Evolutionary conservation across 2,888 invertebrate species (phyloP), one percentile per base, ranked within the genome.

Genomic region (Cephus rjabovi): DNA sequence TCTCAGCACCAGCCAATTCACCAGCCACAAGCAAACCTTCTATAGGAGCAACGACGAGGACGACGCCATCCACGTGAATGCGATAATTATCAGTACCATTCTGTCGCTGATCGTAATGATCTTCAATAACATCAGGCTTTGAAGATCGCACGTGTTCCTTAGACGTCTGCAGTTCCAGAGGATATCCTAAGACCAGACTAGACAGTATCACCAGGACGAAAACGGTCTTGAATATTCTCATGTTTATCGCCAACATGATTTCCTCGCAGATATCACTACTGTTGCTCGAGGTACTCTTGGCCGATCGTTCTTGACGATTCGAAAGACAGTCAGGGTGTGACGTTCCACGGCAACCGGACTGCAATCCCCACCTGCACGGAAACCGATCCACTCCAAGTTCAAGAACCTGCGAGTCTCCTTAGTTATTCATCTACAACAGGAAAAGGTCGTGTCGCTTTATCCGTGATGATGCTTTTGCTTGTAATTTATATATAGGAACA

Each of bases 81-180:
- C 95, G 93, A 82, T 94, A 94, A 92, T 97, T 97, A 85, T 96
- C 96, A 0, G 94, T 93, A 1, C 96, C 96, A 88, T 96, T 96
- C 89, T 97, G 97, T 11, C 96, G 92, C 88, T 96, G 96, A 90
- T 97, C 96, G 89, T 94, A 95, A 82, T 83, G 83, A 81, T 89
- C 87, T 37, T 82, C 82, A 1, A 69, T 40, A 11, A 23, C 9
- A 23, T 71, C 35, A 56, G 56, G 23, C 9, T 56, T 56, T 23
- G 56, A 56, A 9, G 56, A 56, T 56, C 9, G 56, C 40, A 34
- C 79, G 33, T 71, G 79, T 37, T 30, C 73, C 12, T 31, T 30
- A 30, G 31, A 34, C 69, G 74, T 35, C 56, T 15, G 68, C 69
- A 15, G 31, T 3, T 71, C 33, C 71, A 34, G 12, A 82, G 79